Base-by-base conservation (phyloP, 2,797 vertebrate species). In the Sarcophilus harrisii region DNA sequence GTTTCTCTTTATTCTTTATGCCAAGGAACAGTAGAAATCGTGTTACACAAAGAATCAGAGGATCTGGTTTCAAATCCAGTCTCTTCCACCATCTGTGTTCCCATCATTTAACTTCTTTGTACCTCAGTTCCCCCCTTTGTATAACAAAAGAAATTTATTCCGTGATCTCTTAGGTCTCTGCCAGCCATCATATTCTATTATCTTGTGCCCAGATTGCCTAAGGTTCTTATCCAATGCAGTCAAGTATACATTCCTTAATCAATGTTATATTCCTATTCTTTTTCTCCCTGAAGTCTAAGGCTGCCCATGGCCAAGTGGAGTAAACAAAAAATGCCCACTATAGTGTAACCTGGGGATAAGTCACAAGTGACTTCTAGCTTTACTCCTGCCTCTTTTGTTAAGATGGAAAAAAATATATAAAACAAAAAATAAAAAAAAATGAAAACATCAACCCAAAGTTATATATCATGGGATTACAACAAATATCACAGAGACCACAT, bases 211-310 rank as follows among this genome's bases (percentile, higher is more conserved):
- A 81, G 96, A 91, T 57, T 58, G 57, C 49, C 0, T 28, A 90
- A 30, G 5, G 81, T 45, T 38, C n/a, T 89, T 24, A 18, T 38
- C 49, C 49, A 73, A 28, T 55, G 91, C 30, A 95, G 92, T 29
- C n/a, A 60, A 32, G 59, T 91, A 91, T 94, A 58, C 87, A 92
- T 91, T 52, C 14, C 57, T 32, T 89, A 62, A 91, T 62, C 60
- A 73, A 62, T 32, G 58, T 55, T 90, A 91, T 45, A 92, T 57
- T 81, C 59, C 57, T 92, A 30, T 1, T n/a, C 90, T 95, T 89
- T 93, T 28, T 91, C 10, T 32, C 45, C 29, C 32, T 4, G 21
- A 66, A n/a, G 32, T 90, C 57, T 91, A 90, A 45, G n/a, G 91
- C 4, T 58, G 57, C 38, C 57, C 30, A 62, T 93, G 92, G 16